Conservation (phyloP, 2,113 vertebrate species). For the Tapirus terrestris region DNA sequence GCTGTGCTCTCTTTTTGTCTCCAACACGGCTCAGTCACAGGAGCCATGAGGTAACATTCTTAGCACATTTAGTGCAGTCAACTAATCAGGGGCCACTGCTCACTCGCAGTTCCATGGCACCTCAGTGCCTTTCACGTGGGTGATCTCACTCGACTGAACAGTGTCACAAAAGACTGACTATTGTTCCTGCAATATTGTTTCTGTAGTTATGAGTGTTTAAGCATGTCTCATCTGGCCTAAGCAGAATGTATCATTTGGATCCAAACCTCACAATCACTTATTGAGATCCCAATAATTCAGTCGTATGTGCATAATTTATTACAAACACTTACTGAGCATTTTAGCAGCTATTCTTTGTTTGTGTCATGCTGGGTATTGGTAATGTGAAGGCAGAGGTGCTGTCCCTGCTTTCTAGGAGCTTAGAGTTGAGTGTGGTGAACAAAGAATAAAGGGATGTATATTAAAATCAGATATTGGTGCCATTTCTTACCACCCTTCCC, state of each 20-base stretch:
- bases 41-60: neutral
- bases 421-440: neutral
- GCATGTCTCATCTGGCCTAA: neutral
- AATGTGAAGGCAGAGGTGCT: neutral
- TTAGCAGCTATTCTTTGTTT: neutral
- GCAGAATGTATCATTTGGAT: neutral
- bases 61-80: neutral
- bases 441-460: neutral
- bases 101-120: neutral
- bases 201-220: neutral
- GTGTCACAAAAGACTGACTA: neutral
- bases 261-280: neutral
- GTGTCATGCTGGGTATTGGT: neutral
- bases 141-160: neutral
- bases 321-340: neutral
- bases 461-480: neutral
- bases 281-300: slow-evolving; percentile 1
- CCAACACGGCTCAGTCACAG: neutral
- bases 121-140: neutral
- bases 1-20: neutral
- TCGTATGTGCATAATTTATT: neutral
- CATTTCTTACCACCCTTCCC: neutral
- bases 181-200: neutral
- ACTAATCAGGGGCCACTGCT: neutral
- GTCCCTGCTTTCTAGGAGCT: neutral